phyloP scores from a whole-genome alignment of 2,797 vertebrate genomes.

The Aplochiton taeniatus region DNA sequence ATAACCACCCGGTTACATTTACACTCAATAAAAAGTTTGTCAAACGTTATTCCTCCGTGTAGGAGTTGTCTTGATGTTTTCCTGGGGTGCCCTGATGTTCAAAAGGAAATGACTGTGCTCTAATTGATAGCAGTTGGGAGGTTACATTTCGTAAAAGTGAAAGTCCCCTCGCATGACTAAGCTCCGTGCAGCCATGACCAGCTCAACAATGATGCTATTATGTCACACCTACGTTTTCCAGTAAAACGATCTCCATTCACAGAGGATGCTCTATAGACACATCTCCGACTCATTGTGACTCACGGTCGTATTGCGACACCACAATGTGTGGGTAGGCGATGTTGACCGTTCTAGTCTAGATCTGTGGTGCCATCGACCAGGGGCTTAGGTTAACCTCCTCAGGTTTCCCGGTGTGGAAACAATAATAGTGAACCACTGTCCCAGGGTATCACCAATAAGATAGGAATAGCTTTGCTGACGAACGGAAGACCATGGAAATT shows the following conservation, averaged over 20 bases:
- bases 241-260: neutral
- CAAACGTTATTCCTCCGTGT: neutral
- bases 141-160: slow-evolving; percentile 22
- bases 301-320: slow-evolving; percentile 3
- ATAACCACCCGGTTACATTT: no score
- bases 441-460: slow-evolving; percentile 37
- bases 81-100: slow-evolving; percentile 4
- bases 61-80: neutral
- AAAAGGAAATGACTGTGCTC: slow-evolving; percentile 36
- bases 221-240: neutral
- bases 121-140: neutral
- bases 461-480: slow-evolving; percentile 34
- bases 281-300: slow-evolving; percentile 35
- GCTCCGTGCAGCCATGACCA: neutral
- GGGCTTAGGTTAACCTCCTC: neutral
- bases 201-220: neutral
- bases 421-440: slow-evolving; percentile 43
- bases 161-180: slow-evolving; percentile 21
- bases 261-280: neutral
- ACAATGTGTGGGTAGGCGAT: slow-evolving; percentile 3
- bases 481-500: slow-evolving; percentile 55
- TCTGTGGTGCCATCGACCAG: slow-evolving; percentile 5
- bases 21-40: no score
- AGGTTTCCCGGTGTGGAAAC: slow-evolving; percentile 6
- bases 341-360: slow-evolving; percentile 27